Evolutionary conservation across 2,888 invertebrate species (phyloP), one percentile per base, ranked within the genome.

Genomic region (Brassicogethes aeneus): DNA sequence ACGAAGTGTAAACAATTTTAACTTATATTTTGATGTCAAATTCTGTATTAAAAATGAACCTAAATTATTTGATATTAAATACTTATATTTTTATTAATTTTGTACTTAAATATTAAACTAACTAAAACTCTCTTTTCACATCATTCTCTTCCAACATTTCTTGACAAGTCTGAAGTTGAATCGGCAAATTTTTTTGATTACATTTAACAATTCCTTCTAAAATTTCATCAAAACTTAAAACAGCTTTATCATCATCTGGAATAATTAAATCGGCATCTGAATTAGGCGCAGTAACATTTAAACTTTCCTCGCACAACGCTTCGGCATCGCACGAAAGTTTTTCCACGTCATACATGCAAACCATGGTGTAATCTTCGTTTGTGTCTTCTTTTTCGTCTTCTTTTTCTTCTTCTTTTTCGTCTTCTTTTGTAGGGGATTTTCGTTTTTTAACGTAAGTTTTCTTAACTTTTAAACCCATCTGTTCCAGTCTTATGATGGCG

Each of bases 401-500:
- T 15, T 39, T 41, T 2, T 37, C 34, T 2, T 34, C 32, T 7
- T 34, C 14, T 29, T 17, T 17, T 10, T 42, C 16, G 36, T 44
- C 42, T 12, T 17, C 30, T 40, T 30, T 45, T 37, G 39, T 41
- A 13, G 42, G 43, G 2, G 35, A 34, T 36, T 43, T 50, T 34
- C 42, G 45, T 37, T 46, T 55, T 40, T 44, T 54, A 14, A 54
- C 52, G 35, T 53, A 53, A 1, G 57, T 55, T 3, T 50, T 46
- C 42, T 55, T 53, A 10, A 58, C 55, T 45, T 56, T 57, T 39
- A 57, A 47, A 7, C 65, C 65, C 56, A 60, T 59, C 45, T 60
- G 57, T 45, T 64, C 59, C 36, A 65, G 44, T 17, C 64, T 52
- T 29, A 64, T 54, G 36, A 65, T 50, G 0, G 64, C 60, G 1